Conservation (phyloP, 2,113 vertebrate genomes). For the Phylloscopus trochilus region DNA sequence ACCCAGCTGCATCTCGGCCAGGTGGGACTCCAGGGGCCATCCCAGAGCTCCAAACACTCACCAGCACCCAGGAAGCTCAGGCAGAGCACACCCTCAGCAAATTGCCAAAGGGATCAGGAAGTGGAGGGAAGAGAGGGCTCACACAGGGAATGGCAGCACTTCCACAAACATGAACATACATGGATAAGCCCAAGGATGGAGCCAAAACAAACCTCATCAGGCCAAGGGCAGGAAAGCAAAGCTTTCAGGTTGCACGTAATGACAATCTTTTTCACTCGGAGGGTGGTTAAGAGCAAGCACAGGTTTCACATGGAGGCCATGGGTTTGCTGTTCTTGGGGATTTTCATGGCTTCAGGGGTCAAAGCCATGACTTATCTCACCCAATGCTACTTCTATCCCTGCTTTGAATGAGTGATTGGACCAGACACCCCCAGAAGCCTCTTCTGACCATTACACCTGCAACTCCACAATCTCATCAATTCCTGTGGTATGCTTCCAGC, state of each 20-base stretch:
- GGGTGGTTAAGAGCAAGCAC: neutral
- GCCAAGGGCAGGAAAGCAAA: neutral
- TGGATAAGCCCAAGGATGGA: accelerated
- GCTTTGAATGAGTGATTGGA: neutral
- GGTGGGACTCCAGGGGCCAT: neutral
- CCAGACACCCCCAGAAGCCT: neutral
- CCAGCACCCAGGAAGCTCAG: neutral
- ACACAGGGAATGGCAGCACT: neutral
- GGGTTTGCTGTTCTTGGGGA: neutral
- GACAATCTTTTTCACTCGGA: neutral
- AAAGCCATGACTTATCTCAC: neutral
- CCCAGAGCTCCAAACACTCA: neutral
- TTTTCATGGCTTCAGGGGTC: neutral
- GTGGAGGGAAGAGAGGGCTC: neutral
- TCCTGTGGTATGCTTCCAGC: neutral
- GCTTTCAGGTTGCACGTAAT: neutral
- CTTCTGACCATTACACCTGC: neutral
- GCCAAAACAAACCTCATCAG: neutral
- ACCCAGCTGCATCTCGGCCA: neutral
- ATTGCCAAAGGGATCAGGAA: neutral
- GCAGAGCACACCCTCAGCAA: neutral
- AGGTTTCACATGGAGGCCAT: neutral
- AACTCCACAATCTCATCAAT: neutral
- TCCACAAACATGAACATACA: neutral
- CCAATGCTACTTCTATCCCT: neutral